Base-by-base conservation (phyloP, 2,888 invertebrate genomes). In the Xestoiulus laeticollis region DNA sequence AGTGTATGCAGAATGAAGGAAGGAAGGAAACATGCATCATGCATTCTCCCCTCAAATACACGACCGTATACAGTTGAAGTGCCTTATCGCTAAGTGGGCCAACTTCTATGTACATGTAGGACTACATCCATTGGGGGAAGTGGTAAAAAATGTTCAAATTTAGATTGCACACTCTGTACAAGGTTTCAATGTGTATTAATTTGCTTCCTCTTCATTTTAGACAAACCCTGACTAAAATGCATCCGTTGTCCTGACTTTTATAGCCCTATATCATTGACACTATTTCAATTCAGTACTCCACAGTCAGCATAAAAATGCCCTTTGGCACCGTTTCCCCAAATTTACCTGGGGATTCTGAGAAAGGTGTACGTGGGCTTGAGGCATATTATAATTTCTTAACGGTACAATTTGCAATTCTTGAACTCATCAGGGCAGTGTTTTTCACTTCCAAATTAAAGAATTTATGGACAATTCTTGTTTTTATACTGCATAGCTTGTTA, bases 21-120 rank as follows among this genome's bases (percentile, higher is more conserved):
- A 78, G 78, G 78, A 78, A 78, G 78, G 78, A 78, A 78, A 78
- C 78, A 78, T 78, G 78, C 78, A 78, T 78, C 78, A 78, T 78
- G 30, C 78, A 30, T 78, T 78, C 78, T 12, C 59, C 78, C 78
- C 19, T 30, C 30, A 78, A 78, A 78, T 30, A 16, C 78, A 78
- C 78, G 78, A 78, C 78, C 78, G 78, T 30, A 68, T 26, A 26
- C 78, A 30, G 26, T 78, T 78, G 26, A 78, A 78, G 78, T 78
- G 78, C 26, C 30, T 30, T 78, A 78, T 30, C 30, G 78, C 78
- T 78, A 78, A 78, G 78, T 78, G 78, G 78, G 78, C 78, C 78
- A 78, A 78, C 78, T 78, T 68, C 78, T 30, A 78, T 22, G 59
- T 22, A 59, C 59, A 53, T 78, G 26, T 6, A n/a, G n/a, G n/a